A percentile compares a stretch with the other conserved stretches of the same genome.
phyloP scores from a whole-genome alignment of 1,140 invertebrate genomes.

The Caerostris extrusa region DNA sequence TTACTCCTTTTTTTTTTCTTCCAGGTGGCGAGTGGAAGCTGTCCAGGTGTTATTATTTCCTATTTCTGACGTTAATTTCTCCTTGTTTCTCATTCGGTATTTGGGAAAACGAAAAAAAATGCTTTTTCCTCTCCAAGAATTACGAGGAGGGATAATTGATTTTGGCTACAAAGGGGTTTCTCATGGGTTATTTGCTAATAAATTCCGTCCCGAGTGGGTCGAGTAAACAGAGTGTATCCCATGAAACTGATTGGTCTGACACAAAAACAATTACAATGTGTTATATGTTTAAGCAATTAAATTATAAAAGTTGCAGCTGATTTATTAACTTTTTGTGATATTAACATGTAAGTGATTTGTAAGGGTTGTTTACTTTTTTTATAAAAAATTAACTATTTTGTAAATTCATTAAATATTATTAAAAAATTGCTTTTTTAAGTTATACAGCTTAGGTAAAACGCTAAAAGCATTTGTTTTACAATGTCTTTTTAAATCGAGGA shows the following conservation, averaged over 20 bases:
- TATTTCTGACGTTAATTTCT: conserved; percentile 49
- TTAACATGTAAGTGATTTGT: not conserved
- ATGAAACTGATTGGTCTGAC: not conserved
- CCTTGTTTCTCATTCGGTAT: not conserved
- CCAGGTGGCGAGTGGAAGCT: not conserved
- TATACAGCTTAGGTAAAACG: too few species aligned
- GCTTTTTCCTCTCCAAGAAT: not conserved
- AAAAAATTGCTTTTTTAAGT: too few species aligned
- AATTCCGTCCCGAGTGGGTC: not conserved
- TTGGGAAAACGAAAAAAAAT: not conserved
- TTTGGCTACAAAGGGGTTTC: not conserved
- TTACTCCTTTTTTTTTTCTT: not conserved
- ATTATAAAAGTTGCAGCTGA: not conserved
- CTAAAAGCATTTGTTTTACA: too few species aligned
- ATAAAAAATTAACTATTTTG: too few species aligned
- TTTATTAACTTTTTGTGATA: not conserved
- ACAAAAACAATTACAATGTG: not conserved
- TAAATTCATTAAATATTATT: too few species aligned
- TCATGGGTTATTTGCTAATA: conserved; percentile 8
- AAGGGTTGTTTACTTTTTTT: too few species aligned
- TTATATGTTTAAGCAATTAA: not conserved
- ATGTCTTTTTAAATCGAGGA: too few species aligned
- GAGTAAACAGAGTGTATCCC: not conserved
- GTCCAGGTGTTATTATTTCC: conserved; percentile 50
- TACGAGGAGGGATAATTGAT: not conserved